Base-by-base conservation (phyloP, 1,140 invertebrate genomes). In the Armadillidium nasatum region DNA sequence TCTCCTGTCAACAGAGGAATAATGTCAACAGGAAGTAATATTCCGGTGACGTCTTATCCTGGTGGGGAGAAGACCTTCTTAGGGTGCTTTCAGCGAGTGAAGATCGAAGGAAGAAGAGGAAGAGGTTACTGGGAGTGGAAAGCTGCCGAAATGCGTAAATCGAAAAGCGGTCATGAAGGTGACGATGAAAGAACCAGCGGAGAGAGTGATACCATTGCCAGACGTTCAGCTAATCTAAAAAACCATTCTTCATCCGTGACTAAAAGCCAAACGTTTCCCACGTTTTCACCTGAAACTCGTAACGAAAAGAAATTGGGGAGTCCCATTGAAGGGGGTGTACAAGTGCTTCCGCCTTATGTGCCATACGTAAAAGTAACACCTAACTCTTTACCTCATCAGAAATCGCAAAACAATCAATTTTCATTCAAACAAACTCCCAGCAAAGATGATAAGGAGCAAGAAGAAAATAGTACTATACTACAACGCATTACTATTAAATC, bases 101-200 rank as follows among this genome's bases (percentile, higher is more conserved):
- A 75, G 44, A 71, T 75, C 44, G 76, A 75, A 50, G 78, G 76
- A 15, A 72, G 73, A 60, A 19, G 78, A 23, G 78, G 78, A 22
- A 44, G 78, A 13, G 74, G 45, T 43, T 76, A 73, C 72, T 75
- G 76, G 79, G 79, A 73, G 46, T 80, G 79, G 79, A 77, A 77
- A 73, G 76, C 76, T 45, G 76, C 76, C 23, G 79, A 73, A 45
- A 71, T 72, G 73, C 50, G 74, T n/a, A 74, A 67, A 73, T 70
- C 67, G 45, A 71, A 68, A 54, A 69, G 73, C 7, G 76, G 79
- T 15, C 75, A 73, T 45, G 79, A 76, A 67, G 79, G 79, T 21
- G 78, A 75, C 54, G 75, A 77, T 69, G 79, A 77, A 66, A 72
- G 74, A 66, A 77, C 76, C 7, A 77, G 78, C 60, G 43, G 44